Evolutionary conservation across 2,113 vertebrate species (phyloP).

Genomic region (Sapayoa aenigma): DNA sequence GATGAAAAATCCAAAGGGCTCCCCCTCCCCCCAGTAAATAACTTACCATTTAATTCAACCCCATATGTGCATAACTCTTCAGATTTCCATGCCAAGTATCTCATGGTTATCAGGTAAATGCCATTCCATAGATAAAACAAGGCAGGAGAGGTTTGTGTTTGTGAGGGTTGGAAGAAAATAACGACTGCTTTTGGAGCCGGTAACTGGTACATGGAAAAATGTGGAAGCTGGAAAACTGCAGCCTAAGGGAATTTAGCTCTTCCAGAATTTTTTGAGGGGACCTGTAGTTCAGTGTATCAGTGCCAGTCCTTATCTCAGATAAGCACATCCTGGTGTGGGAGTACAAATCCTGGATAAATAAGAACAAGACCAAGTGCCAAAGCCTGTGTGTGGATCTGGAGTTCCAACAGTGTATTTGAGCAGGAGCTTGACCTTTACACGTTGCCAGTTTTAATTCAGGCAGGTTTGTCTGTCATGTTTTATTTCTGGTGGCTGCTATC

Average conservation of each 20-base stretch:
- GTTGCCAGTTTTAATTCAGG: not conserved
- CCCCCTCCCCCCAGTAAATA: not conserved
- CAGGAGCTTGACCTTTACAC: not conserved
- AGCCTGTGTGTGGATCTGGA: not conserved
- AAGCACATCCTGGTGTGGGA: not conserved
- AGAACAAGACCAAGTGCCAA: not conserved
- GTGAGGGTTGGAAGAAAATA: not conserved
- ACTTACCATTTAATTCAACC: conserved; percentile 10
- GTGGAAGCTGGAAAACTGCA: not conserved
- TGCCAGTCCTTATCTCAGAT: not conserved
- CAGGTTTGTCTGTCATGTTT: not conserved
- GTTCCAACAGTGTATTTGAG: not conserved
- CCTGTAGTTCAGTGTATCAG: not conserved
- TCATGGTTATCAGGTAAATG: not conserved
- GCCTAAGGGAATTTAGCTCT: not conserved
- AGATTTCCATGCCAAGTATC: not conserved
- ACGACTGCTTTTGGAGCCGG: not conserved
- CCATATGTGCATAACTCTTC: not conserved
- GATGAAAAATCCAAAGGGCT: not conserved
- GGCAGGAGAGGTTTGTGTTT: not conserved
- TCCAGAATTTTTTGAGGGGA: not conserved
- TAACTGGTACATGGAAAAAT: not conserved
- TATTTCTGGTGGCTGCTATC: not conserved
- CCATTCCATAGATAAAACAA: not conserved
- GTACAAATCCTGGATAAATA: not conserved